Evolutionary conservation across 1,140 invertebrate species (phyloP).

Genomic region (Drosophila subpulchrella): DNA sequence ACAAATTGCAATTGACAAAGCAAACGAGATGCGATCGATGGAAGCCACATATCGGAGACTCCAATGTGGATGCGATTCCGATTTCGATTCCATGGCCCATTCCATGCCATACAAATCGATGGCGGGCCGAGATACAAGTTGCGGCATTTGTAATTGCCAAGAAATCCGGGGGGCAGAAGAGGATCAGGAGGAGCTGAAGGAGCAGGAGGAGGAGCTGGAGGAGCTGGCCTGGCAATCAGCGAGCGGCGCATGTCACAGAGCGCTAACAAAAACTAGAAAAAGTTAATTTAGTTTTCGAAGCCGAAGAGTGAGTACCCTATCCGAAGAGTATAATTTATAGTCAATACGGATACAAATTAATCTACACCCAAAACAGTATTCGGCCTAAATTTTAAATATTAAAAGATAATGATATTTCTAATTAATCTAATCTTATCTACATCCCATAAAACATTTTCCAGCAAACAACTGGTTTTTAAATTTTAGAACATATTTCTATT

Average conservation of each 20-base stretch:
- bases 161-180: slow-evolving; percentile 16
- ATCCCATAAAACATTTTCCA: too few relatives aligned
- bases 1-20: slow-evolving; percentile 84
- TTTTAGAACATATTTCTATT: too few relatives aligned
- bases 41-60: slow-evolving; percentile 43
- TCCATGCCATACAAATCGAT: slow-evolving; percentile 72
- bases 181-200: slow-evolving; percentile 5
- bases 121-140: slow-evolving; percentile 74
- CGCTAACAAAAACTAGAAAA: slow-evolving; percentile 24
- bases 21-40: slow-evolving; percentile 47
- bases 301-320: slow-evolving; percentile 3
- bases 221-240: slow-evolving; percentile 61
- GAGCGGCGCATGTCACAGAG: slow-evolving; percentile 71
- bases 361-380: too few relatives aligned
- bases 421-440: too few relatives aligned
- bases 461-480: too few relatives aligned
- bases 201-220: slow-evolving; percentile 16
- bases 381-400: too few relatives aligned
- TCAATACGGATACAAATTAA: too few relatives aligned
- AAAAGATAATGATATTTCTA: too few relatives aligned
- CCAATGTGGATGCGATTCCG: slow-evolving; percentile 62
- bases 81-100: slow-evolving; percentile 52
- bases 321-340: neutral
- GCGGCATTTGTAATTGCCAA: slow-evolving; percentile 78
- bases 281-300: neutral